Evolutionary conservation across 1,140 invertebrate species (phyloP).

Genomic region (Eciton burchellii): DNA sequence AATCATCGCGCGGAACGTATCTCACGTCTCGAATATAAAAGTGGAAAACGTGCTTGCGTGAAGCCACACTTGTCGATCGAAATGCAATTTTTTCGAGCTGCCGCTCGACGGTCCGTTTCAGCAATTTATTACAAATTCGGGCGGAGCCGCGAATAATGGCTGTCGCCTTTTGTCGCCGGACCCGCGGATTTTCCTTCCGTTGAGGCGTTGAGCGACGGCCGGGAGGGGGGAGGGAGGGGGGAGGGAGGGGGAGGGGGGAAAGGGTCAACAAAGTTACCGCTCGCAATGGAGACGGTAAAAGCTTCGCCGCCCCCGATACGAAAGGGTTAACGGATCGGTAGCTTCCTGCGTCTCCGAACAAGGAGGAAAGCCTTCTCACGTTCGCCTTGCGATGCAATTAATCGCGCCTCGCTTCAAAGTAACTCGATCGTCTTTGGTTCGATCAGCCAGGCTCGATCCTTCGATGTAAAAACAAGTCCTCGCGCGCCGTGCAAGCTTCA

Average conservation of each 20-base stretch:
- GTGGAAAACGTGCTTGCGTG: neutral
- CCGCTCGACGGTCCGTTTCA: neutral
- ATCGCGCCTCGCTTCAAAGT: slow-evolving; percentile 36
- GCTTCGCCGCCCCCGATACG: slow-evolving; percentile 22
- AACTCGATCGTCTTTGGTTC: slow-evolving; percentile 25
- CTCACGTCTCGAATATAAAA: neutral
- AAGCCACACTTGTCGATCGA: neutral
- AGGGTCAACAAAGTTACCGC: slow-evolving; percentile 55
- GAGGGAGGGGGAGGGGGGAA: too few relatives aligned
- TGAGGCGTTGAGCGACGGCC: slow-evolving; percentile 21
- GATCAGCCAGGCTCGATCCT: slow-evolving; percentile 18
- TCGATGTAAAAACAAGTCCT: slow-evolving; percentile 29
- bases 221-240: too few relatives aligned
- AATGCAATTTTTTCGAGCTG: neutral
- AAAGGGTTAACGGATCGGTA: slow-evolving; percentile 54
- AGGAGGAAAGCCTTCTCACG: slow-evolving; percentile 42
- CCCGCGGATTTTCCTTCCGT: slow-evolving; percentile 37
- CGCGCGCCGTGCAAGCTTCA: slow-evolving; percentile 27
- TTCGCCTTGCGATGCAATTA: slow-evolving; percentile 54
- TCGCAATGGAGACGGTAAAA: slow-evolving; percentile 55
- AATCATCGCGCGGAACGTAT: neutral
- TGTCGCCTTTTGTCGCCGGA: neutral
- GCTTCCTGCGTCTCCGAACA: slow-evolving; percentile 47
- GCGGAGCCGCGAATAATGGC: slow-evolving; percentile 36
- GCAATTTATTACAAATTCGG: slow-evolving; percentile 16